phyloP scores from a whole-genome alignment of 1,140 invertebrate genomes.

The Aricia agestis region DNA sequence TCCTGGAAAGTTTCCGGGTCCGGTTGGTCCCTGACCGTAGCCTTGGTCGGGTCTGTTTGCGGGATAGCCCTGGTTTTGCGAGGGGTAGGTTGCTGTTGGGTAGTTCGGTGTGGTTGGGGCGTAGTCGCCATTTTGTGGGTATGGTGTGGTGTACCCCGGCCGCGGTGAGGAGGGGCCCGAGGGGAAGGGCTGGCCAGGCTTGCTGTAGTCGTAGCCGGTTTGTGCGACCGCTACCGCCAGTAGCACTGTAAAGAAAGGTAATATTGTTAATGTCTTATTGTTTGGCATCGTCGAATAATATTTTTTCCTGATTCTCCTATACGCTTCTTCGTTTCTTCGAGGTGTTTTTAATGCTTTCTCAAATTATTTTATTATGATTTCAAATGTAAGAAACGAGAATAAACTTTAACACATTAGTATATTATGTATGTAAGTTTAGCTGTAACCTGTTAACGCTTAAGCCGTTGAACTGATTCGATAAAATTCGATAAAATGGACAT shows the following conservation, averaged over 20 bases:
- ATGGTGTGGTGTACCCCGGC: slow-evolving; percentile 13
- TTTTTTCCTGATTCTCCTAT: no score
- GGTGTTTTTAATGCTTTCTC: no score
- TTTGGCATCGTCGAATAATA: no score
- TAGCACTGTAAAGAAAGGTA: slow-evolving; percentile 51
- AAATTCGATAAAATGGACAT: background rate
- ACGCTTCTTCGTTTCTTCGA: no score
- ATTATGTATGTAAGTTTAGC: no score
- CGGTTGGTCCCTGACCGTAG: no score
- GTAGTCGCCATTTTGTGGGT: slow-evolving; percentile 8
- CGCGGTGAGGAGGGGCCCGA: slow-evolving; percentile 40
- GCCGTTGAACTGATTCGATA: no score
- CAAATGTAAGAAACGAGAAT: no score
- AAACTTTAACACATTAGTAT: no score
- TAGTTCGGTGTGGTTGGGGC: slow-evolving; percentile 34
- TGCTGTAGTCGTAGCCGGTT: slow-evolving; percentile 77
- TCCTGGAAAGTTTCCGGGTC: background rate
- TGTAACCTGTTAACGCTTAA: no score
- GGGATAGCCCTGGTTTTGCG: slow-evolving; percentile 17
- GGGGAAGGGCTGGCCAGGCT: slow-evolving; percentile 72
- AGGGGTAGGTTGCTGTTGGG: slow-evolving; percentile 21
- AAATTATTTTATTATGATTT: no score
- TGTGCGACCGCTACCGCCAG: slow-evolving; percentile 58
- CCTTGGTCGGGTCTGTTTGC: no score
- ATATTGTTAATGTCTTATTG: background rate